These are phyloP conservation scores for Sebastes hubbsi DNA, from an alignment of 2,797 vertebrate species.

Conservation along the genomic window DNA sequence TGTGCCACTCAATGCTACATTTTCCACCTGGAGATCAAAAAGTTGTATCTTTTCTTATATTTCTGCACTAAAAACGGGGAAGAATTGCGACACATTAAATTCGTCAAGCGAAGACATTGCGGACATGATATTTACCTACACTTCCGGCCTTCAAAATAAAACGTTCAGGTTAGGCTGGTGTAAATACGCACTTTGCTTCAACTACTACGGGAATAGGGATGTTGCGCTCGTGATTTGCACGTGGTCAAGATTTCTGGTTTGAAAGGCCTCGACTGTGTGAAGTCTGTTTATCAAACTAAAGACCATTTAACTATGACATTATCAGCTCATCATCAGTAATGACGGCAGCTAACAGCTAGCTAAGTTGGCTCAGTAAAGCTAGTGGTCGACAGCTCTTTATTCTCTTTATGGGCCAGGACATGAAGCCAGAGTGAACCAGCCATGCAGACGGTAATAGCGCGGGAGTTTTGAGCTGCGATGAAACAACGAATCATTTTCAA, in stretches of 20 bases:
- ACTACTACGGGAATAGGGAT: not conserved
- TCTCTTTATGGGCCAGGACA: no score
- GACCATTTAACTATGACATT: not conserved
- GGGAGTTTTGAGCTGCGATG: no score
- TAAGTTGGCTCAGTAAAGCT: not conserved
- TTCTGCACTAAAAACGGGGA: accelerated
- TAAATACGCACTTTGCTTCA: not conserved
- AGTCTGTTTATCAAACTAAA: not conserved
- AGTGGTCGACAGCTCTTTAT: not conserved
- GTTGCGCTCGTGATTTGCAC: not conserved
- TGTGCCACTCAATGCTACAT: no score
- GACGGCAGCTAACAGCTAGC: no score
- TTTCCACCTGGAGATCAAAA: not conserved
- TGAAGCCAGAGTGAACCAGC: no score
- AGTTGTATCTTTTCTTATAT: not conserved
- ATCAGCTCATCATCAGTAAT: no score
- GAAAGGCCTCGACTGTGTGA: not conserved
- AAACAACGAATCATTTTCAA: not conserved
- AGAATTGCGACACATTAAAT: not conserved
- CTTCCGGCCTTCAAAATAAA: constrained; percentile 18
- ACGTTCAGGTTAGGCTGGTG: not conserved
- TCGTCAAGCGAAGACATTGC: accelerated
- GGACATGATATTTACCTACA: not conserved
- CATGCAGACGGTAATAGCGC: no score
- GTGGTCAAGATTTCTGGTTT: not conserved